Evolutionary conservation across 2,888 invertebrate genomes (phyloP), one percentile per base, ranked within the genome.

Genomic region (Plebejus melissa): DNA sequence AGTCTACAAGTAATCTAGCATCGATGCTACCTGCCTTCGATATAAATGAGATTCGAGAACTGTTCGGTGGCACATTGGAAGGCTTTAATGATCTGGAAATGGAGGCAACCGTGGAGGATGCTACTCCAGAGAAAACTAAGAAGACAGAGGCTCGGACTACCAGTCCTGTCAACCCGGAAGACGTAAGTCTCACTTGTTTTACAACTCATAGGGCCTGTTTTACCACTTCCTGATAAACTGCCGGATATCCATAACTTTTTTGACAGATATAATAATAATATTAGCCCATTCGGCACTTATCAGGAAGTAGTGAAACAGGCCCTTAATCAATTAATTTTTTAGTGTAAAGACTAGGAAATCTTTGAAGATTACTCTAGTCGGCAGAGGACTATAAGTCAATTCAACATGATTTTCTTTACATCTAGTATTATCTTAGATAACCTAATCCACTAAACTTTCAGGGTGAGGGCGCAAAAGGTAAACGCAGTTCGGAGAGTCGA

Each of bases 11-110:
- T 75, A 87, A 87, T 75, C 77, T 88, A 50, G 81, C 85, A 0
- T 80, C 86, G 0, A 82, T 86, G 65, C 77, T 88, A 16, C 86
- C 87, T 0, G 79, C 82, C 0, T 75, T 89, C 36, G 89, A 90
- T 75, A 80, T 86, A 2, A 82, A 84, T 38, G 88, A 88, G 74
- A 90, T 87, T 77, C 87, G 86, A 76, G 87, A 90, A 50, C 79
- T 88, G 54, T 89, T 89, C 77, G 80, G 83, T 0, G 86, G 86
- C 13, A 80, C 84, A 65, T 82, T 90, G 76, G 87, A 87, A 13
- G 82, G 78, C 76, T 80, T 87, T 36, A 84, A 80, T 76, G 77
- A 84, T 0, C 76, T 84, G 38, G 87, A 86, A 41, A 83, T 72
- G 72, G 72, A 80, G 54, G 76, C 81, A 1, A 77, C 78, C 1